Evolutionary conservation across 2,888 invertebrate species (phyloP).

Genomic region (Zele albiditarsus): DNA sequence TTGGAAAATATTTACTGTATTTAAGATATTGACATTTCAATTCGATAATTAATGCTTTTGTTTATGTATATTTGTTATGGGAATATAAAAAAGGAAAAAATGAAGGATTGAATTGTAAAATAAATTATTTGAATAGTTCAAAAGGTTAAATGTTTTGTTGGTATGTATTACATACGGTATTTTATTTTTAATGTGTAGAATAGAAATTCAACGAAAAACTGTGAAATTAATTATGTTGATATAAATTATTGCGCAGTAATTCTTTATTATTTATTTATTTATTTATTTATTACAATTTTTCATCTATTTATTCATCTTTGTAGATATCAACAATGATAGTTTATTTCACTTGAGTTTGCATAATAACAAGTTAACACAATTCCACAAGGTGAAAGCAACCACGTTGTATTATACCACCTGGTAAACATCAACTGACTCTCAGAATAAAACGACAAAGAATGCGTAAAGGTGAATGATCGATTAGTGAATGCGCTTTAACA

Average conservation of each 20-base stretch:
- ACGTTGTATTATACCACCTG: constrained; percentile 22
- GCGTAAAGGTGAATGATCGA: constrained; percentile 53
- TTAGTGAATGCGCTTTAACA: constrained; percentile 33
- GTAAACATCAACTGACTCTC: constrained; percentile 9
- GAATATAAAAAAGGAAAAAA: not conserved
- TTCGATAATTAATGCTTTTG: not conserved
- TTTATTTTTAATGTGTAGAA: too few relatives aligned
- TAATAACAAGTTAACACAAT: constrained; percentile 30
- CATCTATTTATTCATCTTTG: not conserved
- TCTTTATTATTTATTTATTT: not conserved
- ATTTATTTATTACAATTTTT: not conserved
- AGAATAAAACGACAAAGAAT: constrained; percentile 41
- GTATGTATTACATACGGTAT: too few relatives aligned
- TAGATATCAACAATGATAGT: not conserved
- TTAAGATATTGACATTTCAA: too few relatives aligned
- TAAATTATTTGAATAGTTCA: not conserved
- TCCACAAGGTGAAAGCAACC: constrained; percentile 48
- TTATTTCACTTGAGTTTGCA: constrained; percentile 11
- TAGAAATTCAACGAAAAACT: too few relatives aligned
- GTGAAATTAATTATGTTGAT: too few relatives aligned
- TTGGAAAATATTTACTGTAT: not conserved
- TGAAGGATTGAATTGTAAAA: too few relatives aligned
- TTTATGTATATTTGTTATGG: not conserved
- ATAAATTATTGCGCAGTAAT: not conserved
- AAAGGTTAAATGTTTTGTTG: not conserved